These are phyloP conservation scores for Pantelozetes paolii DNA, from an alignment of 2,888 invertebrate species.

Conservation along the genomic window DNA sequence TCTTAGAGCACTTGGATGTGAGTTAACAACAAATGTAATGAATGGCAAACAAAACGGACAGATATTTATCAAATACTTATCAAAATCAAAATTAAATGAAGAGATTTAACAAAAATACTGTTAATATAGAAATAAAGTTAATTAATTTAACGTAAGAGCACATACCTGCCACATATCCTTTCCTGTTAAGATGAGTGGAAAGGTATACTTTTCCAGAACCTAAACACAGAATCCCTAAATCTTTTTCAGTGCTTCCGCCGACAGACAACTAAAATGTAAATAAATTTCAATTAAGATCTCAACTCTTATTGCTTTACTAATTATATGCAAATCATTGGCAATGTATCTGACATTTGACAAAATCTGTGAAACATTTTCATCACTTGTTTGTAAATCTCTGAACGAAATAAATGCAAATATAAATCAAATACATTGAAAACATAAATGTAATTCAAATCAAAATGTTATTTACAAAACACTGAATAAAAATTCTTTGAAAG, in stretches of 20 bases:
- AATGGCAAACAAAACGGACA: background rate
- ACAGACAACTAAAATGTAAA: slow-evolving; percentile 34
- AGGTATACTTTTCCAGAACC: slow-evolving; percentile 38
- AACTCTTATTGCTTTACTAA: too few relatives aligned
- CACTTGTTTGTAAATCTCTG: too few relatives aligned
- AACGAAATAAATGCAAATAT: too few relatives aligned
- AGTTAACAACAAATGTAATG: background rate
- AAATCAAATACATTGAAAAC: too few relatives aligned
- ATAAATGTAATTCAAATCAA: too few relatives aligned
- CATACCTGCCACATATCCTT: slow-evolving; percentile 38
- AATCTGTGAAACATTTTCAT: too few relatives aligned
- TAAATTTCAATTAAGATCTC: background rate
- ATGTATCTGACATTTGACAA: too few relatives aligned
- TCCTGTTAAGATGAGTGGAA: slow-evolving; percentile 29
- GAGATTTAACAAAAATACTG: background rate
- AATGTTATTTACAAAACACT: too few relatives aligned
- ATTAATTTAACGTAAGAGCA: background rate
- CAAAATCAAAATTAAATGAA: background rate
- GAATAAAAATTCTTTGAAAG: too few relatives aligned
- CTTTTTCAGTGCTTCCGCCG: slow-evolving; percentile 40
- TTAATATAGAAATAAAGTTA: background rate
- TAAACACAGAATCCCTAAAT: slow-evolving; percentile 39
- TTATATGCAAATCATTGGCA: too few relatives aligned
- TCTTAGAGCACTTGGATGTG: background rate
- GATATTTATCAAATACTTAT: background rate